Evolutionary conservation across 1,140 invertebrate genomes (phyloP), one percentile per base, ranked within the genome.

Genomic region (Oncopodura yosiiana): DNA sequence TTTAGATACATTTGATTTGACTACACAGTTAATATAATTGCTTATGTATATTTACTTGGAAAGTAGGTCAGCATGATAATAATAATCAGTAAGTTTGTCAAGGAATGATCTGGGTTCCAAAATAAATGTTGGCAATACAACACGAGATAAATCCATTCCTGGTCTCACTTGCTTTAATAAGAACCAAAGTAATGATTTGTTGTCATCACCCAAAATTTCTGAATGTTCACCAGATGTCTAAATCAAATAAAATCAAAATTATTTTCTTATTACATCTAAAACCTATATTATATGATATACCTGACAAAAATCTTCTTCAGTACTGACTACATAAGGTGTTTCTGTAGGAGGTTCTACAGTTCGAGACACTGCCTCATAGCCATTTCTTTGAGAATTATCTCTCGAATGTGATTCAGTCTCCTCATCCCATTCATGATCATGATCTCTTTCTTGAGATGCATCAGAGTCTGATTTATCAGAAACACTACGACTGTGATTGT

Each of bases 101-200:
- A 95, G 72, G 70, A 95, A 94, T 2, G 91, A 94, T 49, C 91
- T 72, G 16, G 90, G 89, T 68, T 95, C 92, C 45, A 95, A 68
- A 50, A 89, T 87, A 66, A 88, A 89, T 0, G 86, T 89, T 0
- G 91, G 91, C 41, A 95, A 72, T 8, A 93, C 89, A 26, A 95
- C 91, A 72, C 93, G 91, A 44, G 87, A 92, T n/a, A 95, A 72
- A 73, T 94, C 92, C 91, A 94, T 94, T 18, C 92, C 91, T 18
- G 92, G 92, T 21, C 90, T 76, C 64, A 94, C 87, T 78, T 95
- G 91, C 71, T 94, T 94, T 63, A 95, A 75, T 16, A 95, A 75
- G 65, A 84, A 89, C 90, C 91, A 94, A 65, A 96, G 84, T 27
- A 95, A 72, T 21, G 87, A 91, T 69, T 94, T 94, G 73, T 95